These are phyloP conservation scores for Herpetotheres cachinnans DNA, from an alignment of 2,113 vertebrate genomes.

Conservation along the genomic window DNA sequence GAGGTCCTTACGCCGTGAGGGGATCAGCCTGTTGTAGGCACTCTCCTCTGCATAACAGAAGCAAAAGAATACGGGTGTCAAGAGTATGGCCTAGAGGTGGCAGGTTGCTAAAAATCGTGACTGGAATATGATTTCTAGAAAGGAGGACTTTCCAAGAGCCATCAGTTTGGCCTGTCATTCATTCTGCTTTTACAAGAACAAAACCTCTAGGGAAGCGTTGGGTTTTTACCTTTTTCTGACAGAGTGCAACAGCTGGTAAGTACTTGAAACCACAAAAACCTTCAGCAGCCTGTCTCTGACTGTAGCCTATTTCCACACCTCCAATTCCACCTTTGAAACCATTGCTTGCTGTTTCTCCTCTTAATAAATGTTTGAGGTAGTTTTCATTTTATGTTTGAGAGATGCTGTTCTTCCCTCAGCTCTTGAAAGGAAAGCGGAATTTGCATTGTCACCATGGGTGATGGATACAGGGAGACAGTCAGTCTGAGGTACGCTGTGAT, in stretches of 20 bases:
- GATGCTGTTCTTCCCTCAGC: not conserved
- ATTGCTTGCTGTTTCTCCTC: not conserved
- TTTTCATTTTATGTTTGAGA: not conserved
- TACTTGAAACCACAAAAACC: not conserved
- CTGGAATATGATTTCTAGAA: not conserved
- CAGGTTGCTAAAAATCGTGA: not conserved
- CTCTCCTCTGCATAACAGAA: not conserved
- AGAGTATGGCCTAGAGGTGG: not conserved
- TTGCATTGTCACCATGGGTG: not conserved
- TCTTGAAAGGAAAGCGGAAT: not conserved
- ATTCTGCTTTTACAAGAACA: not conserved
- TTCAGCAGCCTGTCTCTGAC: not conserved
- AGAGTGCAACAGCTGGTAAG: not conserved
- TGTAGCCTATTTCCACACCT: not conserved
- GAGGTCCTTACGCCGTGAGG: accelerated
- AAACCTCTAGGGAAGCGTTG: not conserved
- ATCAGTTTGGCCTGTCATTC: not conserved
- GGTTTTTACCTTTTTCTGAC: not conserved
- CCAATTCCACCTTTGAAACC: not conserved
- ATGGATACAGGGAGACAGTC: not conserved
- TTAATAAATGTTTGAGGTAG: not conserved
- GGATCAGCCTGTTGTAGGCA: not conserved
- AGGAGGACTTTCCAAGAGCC: not conserved
- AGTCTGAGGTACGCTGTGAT: not conserved
- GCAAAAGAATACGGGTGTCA: not conserved